Evolutionary conservation across 2,888 invertebrate species (phyloP), one percentile per base, ranked within the genome.

Genomic region (Coecobrya sp.): DNA sequence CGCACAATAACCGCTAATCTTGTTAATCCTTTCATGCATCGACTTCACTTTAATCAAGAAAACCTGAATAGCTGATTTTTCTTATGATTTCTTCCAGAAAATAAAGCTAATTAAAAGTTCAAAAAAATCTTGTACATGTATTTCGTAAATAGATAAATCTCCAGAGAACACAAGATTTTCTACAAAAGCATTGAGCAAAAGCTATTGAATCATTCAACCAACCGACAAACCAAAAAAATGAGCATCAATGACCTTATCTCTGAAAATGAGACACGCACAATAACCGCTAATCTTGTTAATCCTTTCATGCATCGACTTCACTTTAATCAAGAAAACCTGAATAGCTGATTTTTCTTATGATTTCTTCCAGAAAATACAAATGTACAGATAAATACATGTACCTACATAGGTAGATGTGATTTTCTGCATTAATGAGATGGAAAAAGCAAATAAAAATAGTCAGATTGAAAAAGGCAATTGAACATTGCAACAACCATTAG

Each of bases 171-270:
- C n/a, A n/a, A n/a, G n/a, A n/a, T n/a, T n/a, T n/a, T n/a, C n/a
- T n/a, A n/a, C n/a, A n/a, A n/a, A n/a, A n/a, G n/a, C n/a, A n/a
- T n/a, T n/a, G n/a, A n/a, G n/a, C n/a, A n/a, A n/a, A n/a, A n/a
- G n/a, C n/a, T n/a, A n/a, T n/a, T n/a, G n/a, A n/a, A n/a, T n/a
- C n/a, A n/a, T n/a, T n/a, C n/a, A n/a, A n/a, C n/a, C n/a, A n/a
- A n/a, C n/a, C n/a, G n/a, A 65, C 68, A 11, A 30, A 27, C 45
- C 25, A 76, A 82, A 49, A 49, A 49, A 22, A n/a, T 59, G 73
- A 84, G 62, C 84, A 89, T 70, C 84, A 84, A 89, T 89, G 89
- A 89, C 84, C 89, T 84, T 84, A 70, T 89, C 73, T 22, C 4
- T 25, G 27, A 65, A 11, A 59, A 59, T 19, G 22, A 19, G 49